phyloP scores from a whole-genome alignment of 2,888 invertebrate genomes.

The Petrolisthes manimaculis region DNA sequence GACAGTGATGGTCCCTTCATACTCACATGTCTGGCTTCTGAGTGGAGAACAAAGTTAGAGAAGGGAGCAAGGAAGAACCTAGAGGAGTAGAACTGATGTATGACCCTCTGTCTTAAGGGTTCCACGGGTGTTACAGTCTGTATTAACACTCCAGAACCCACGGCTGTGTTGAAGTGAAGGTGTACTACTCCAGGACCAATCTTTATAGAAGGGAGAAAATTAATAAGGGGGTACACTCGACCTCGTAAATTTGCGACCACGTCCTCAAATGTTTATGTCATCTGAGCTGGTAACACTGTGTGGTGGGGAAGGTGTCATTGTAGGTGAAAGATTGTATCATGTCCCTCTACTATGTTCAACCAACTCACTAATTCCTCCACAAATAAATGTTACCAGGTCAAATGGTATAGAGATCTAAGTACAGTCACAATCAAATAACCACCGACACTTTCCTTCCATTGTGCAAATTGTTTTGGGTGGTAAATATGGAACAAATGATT shows the following conservation, averaged over 20 bases:
- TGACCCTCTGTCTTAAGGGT: slow-evolving; percentile 81
- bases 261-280: too few relatives aligned
- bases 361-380: not conserved
- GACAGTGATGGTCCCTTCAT: not conserved
- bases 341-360: not conserved
- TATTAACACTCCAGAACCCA: slow-evolving; percentile 75
- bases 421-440: too few relatives aligned
- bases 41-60: slow-evolving; percentile 77
- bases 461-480: too few relatives aligned
- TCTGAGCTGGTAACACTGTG: too few relatives aligned
- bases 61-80: slow-evolving; percentile 74
- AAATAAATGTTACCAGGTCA: too few relatives aligned
- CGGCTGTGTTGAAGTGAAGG: slow-evolving; percentile 70
- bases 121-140: slow-evolving; percentile 85
- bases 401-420: too few relatives aligned
- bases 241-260: too few relatives aligned
- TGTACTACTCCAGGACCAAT: slow-evolving; percentile 73
- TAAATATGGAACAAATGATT: too few relatives aligned
- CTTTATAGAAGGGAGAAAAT: slow-evolving; percentile 66
- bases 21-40: slow-evolving; percentile 75
- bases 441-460: too few relatives aligned
- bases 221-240: not conserved
- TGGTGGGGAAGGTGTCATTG: too few relatives aligned
- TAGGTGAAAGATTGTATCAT: too few relatives aligned
- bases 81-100: slow-evolving; percentile 80